These are phyloP conservation scores for Acarapis woodi DNA, from an alignment of 1,140 invertebrate species.

Conservation along the genomic window DNA sequence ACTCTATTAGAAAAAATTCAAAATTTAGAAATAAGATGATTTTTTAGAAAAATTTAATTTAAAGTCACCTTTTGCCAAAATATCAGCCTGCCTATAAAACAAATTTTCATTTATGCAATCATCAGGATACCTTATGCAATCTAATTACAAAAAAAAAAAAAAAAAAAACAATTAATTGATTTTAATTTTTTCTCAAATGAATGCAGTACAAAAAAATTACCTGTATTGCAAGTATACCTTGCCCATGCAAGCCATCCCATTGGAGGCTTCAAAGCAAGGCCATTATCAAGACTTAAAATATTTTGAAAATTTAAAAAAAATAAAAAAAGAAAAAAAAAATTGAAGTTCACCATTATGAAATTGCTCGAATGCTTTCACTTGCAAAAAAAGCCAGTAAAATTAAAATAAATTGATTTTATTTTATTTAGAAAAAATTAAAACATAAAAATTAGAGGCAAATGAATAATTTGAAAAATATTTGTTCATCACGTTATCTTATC, in stretches of 20 bases:
- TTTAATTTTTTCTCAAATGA: neutral
- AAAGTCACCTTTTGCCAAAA: constrained; percentile 29
- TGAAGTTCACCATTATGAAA: too few species aligned
- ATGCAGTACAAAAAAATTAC: neutral
- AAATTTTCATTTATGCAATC: constrained; percentile 39
- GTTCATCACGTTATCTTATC: too few species aligned
- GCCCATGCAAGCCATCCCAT: constrained; percentile 88
- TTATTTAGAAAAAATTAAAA: too few species aligned
- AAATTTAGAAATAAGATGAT: constrained; percentile 15
- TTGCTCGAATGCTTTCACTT: too few species aligned
- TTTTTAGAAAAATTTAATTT: neutral
- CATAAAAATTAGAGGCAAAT: too few species aligned
- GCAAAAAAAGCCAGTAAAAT: too few species aligned
- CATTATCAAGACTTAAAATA: constrained; percentile 48
- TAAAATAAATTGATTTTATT: too few species aligned
- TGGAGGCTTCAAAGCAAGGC: constrained; percentile 47
- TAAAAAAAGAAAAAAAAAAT: too few species aligned
- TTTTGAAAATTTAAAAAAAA: too few species aligned
- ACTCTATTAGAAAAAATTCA: neutral
- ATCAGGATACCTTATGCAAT: constrained; percentile 6
- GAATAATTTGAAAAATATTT: too few species aligned
- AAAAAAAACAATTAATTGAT: neutral
- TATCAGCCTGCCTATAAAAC: constrained; percentile 68
- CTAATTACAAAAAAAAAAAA: neutral
- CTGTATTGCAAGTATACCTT: constrained; percentile 36